Base-by-base conservation (phyloP, 2,888 invertebrate species). In the Gymnosoma rotundatum region DNA sequence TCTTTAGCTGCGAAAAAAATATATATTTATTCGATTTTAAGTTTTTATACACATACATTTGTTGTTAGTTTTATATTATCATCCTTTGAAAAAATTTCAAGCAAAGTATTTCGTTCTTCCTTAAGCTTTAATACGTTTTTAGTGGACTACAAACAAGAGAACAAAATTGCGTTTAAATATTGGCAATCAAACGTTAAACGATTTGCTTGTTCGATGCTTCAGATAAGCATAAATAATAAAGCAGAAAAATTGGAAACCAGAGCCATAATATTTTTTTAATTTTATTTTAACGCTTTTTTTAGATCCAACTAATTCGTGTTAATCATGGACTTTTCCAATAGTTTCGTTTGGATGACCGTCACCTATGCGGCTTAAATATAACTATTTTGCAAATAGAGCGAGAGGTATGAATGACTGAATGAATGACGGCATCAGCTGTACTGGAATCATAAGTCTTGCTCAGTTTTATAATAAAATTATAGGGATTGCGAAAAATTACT, bases 181-280 rank as follows among this genome's bases (percentile, higher is more conserved):
- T 83, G 80, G 67, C 79, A 79, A 60, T 72, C 79, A 76, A 83
- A 72, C 67, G 79, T 80, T 80, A 83, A 83, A 76, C 80, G 80
- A 76, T 83, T 83, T 80, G 75, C 70, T 72, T 56, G 83, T 75
- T 54, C 5, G 75, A 79, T 75, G 70, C 67, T 75, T 45, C 21
- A 79, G 60, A 82, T 82, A 72, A 76, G 64, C 38, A 16, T 14
- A 52, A 56, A 32, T 14, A 61, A 61, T 5, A n/a, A 54, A 48
- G 16, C 8, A 45, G 38, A 50, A n/a, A n/a, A 12, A 7, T 60
- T 48, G 38, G 9, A n/a, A 21, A 54, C 20, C 5, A 54, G 18
- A 54, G 20, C 1, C 1, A 10, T 54, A 54, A 12, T 9, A 54
- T 20, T 21, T 21, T 32, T 32, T 32, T 32, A 32, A 5, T 32